Evolutionary conservation across 2,888 invertebrate species (phyloP), one percentile per base, ranked within the genome.

Genomic region (Tipula lateralis): DNA sequence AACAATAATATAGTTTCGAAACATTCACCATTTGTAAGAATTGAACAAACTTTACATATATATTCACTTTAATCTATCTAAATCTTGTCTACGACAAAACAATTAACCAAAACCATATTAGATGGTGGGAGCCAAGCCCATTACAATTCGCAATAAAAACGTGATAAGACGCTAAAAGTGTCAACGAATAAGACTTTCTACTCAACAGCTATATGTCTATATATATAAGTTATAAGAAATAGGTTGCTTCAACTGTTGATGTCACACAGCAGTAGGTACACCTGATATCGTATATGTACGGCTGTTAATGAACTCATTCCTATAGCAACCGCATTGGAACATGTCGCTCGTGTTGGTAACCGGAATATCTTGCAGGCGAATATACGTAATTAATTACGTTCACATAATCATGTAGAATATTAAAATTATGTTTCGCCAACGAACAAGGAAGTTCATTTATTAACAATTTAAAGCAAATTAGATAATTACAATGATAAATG

Each of bases 341-440:
- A 7, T 66, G 2, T 66, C 66, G 7, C 24, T 9, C 9, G 7
- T 66, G 1, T 24, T 66, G 24, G 24, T 66, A 24, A 66, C 66
- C 66, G 66, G 24, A 66, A 66, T 66, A 66, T 66, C 66, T 24
- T 66, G 66, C 66, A 66, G 66, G 66, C 24, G 66, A 66, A 66
- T 66, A 66, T 24, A 24, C 66, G 24, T 50, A 50, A 66, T 66
- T 66, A 66, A 24, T 19, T 66, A 24, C 24, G 66, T 50, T 50
- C 66, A 66, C 24, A 66, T 66, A 66, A 66, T 66, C 66, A 24
- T 66, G 66, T 66, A 66, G 24, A 19, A 24, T 12, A 66, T 24
- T 24, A 66, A 66, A 66, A 66, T 24, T 66, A 66, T 66, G 66
- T 66, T 24, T 66, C 24, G 24, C 66, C 24, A 9, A 9, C 66